Conservation (phyloP, 2,888 invertebrate species). For the Acleris cristana region DNA sequence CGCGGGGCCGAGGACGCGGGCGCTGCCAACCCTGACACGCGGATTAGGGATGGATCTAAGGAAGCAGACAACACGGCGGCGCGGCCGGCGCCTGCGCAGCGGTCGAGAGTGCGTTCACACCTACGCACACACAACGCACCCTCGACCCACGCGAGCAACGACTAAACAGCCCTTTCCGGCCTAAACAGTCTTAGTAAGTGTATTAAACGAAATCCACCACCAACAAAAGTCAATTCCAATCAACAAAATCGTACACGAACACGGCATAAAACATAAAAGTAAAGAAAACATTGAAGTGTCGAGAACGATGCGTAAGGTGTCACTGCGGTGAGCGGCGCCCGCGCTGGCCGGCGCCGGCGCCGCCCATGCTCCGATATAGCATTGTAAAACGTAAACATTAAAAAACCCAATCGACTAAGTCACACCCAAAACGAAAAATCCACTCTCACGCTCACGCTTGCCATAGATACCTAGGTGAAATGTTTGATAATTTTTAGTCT, state of each 20-base stretch:
- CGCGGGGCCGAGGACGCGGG: constrained; percentile 13
- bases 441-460: constrained; percentile 85
- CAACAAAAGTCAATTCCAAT: constrained; percentile 82
- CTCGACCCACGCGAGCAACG: constrained; percentile 44
- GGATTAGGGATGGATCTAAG: constrained; percentile 31
- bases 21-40: constrained; percentile 49
- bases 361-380: constrained; percentile 79
- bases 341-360: constrained; percentile 63
- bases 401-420: constrained; percentile 84
- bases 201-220: constrained; percentile 84
- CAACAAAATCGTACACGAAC: constrained; percentile 83
- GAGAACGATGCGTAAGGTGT: constrained; percentile 78
- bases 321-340: constrained; percentile 77
- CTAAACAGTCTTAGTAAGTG: constrained; percentile 66
- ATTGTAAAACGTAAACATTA: constrained; percentile 82
- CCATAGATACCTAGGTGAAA: constrained; percentile 84
- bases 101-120: constrained; percentile 65
- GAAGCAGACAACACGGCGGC: constrained; percentile 43
- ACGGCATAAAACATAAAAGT: constrained; percentile 80
- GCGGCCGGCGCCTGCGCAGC: constrained; percentile 44
- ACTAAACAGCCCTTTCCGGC: constrained; percentile 43
- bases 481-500: constrained; percentile 80
- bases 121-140: constrained; percentile 73
- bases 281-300: constrained; percentile 81
- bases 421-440: constrained; percentile 84